Evolutionary conservation across 2,888 invertebrate species (phyloP).

Genomic region (Melitaea athalia): DNA sequence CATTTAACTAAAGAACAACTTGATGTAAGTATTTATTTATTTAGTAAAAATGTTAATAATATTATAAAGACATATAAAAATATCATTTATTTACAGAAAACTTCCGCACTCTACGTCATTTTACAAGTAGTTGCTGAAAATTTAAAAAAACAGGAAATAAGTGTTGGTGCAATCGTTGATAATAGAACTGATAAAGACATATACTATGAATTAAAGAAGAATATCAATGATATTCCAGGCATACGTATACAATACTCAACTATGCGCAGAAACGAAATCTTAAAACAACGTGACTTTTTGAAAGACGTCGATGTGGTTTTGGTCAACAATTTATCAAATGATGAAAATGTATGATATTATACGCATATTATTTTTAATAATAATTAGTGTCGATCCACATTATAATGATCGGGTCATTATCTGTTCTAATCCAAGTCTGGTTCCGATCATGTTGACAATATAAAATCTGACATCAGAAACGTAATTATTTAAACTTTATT

Average conservation of each 20-base stretch:
- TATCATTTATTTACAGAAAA: conserved; percentile 38
- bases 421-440: too few relatives aligned
- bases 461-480: too few relatives aligned
- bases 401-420: too few relatives aligned
- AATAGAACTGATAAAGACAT: conserved; percentile 19
- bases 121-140: conserved; percentile 53
- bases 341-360: conserved; percentile 39
- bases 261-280: conserved; percentile 32
- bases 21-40: conserved; percentile 46
- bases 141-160: conserved; percentile 43
- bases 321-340: conserved; percentile 42
- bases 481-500: too few relatives aligned
- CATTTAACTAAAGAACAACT: conserved; percentile 39
- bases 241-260: conserved; percentile 37
- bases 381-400: too few relatives aligned
- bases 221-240: conserved; percentile 37
- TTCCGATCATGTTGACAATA: too few relatives aligned
- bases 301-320: conserved; percentile 43
- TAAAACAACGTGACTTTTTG: conserved; percentile 25
- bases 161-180: conserved; percentile 44
- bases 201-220: conserved; percentile 27
- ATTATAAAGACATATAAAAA: background rate
- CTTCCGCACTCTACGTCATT: conserved; percentile 41
- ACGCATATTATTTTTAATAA: background rate
- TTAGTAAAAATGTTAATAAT: background rate